Percentiles rank a stretch among this genome's conserved stretches.
Conservation (phyloP, 2,888 invertebrate species). For the Cybosia mesomella region DNA sequence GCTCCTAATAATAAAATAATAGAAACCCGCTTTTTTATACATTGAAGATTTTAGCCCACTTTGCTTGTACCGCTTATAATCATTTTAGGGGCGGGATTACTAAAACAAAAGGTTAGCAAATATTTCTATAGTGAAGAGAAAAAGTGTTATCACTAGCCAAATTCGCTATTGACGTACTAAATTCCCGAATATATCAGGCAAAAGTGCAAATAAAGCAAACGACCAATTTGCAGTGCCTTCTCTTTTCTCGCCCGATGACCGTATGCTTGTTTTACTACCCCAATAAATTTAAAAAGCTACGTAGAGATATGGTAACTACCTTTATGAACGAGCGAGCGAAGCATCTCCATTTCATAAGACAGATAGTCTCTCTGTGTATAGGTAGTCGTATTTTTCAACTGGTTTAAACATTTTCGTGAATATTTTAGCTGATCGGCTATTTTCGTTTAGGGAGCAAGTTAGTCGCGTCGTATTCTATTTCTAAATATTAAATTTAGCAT, state of each 20-base stretch:
- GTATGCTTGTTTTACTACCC: background rate
- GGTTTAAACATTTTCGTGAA: background rate
- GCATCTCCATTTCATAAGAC: constrained; percentile 4
- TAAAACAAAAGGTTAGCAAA: background rate
- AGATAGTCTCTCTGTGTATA: constrained; percentile 1
- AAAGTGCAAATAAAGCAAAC: constrained; percentile 4
- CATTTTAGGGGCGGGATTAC: background rate
- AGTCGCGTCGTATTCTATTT: background rate
- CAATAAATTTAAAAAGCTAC: constrained; percentile 4
- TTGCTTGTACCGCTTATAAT: background rate
- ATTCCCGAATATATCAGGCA: background rate
- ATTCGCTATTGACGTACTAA: background rate
- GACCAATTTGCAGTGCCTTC: background rate
- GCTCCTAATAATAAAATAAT: too few species aligned
- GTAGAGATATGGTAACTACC: constrained; percentile 2
- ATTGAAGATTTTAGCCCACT: too few species aligned
- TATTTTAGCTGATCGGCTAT: background rate
- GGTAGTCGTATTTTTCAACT: background rate
- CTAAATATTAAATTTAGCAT: background rate
- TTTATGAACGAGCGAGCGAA: constrained; percentile 2
- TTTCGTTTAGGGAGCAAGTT: background rate
- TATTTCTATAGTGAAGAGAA: background rate
- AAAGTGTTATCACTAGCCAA: background rate
- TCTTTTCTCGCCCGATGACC: background rate
- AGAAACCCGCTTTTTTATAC: too few species aligned